phyloP scores from a whole-genome alignment of 2,888 invertebrate species.

The Uropetala carovei region DNA sequence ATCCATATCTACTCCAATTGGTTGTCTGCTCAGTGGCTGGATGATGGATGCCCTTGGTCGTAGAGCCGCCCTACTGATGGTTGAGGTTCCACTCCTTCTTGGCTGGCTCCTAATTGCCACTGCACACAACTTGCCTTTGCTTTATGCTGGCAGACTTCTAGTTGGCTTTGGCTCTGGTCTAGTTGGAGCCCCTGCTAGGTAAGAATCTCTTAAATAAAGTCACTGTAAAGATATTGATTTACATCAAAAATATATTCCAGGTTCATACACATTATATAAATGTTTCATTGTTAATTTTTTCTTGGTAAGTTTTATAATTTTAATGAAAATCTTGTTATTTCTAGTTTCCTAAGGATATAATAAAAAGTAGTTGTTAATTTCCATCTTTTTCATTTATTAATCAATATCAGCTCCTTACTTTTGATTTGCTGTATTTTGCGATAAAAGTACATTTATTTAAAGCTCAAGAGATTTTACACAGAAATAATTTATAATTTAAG shows the following conservation, averaged over 20 bases:
- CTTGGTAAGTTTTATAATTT: not conserved
- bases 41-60: slow-evolving; percentile 84
- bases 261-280: not conserved
- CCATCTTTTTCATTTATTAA: not conserved
- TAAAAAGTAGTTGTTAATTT: not conserved
- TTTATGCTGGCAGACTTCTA: slow-evolving; percentile 81
- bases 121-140: slow-evolving; percentile 79
- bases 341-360: not conserved
- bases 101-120: slow-evolving; percentile 82
- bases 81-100: slow-evolving; percentile 82
- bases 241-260: not conserved
- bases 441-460: not conserved
- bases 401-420: not conserved
- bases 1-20: slow-evolving; percentile 82
- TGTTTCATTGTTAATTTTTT: not conserved
- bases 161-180: slow-evolving; percentile 85
- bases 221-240: not conserved
- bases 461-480: no score
- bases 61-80: slow-evolving; percentile 80
- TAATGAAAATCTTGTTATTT: not conserved
- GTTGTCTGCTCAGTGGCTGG: slow-evolving; percentile 84
- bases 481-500: no score
- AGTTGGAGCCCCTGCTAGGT: slow-evolving; percentile 82
- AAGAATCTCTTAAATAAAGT: not conserved
- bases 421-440: not conserved